Base-by-base conservation (phyloP, 1,140 invertebrate genomes). In the Macrobrachium rosenbergii region DNA sequence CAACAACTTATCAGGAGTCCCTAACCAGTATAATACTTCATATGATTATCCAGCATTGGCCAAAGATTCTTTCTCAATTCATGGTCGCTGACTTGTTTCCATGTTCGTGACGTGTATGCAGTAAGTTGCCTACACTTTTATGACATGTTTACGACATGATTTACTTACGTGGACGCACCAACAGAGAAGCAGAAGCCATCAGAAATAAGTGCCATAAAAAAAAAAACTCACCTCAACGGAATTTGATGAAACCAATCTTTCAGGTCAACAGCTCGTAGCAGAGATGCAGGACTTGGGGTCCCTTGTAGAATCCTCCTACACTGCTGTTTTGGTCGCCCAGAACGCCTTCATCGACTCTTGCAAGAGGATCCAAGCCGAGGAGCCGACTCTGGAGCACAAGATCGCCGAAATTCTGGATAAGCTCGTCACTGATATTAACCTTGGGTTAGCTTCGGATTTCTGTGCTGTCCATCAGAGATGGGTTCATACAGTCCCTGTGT, bases 331-430 rank as follows among this genome's bases (percentile, higher is more conserved):
- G 45, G 67, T 88, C 59, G 89, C 89, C 19, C 89, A 89, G 83
- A 89, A 88, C 58, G 78, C 87, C 60, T 89, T 89, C 83, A 88
- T 89, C 14, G 89, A 88, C 67, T 89, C 89, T 45, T 89, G 89
- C 75, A 79, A 86, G 14, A 21, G 86, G 0, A 88, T 86, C 23
- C 86, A 89, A 64, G 73, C 78, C 43, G 86, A 89, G 43, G 86
- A 89, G 78, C 89, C 86, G 6, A 78, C 77, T 16, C 59, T 86
- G 19, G 89, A 89, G 69, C 82, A 63, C 21, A 87, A 89, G 62
- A 89, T 89, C n/a, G 83, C 85, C 6, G 87, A 88, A 72, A 82
- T 89, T 16, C 73, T 89, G 28, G 85, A 89, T 67, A 89, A 89
- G 60, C 87, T 89, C 23, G 89, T 89, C 23, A 89, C 89, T 19